Evolutionary conservation across 2,888 invertebrate species (phyloP).

Genomic region (Coleophora flavipennella): DNA sequence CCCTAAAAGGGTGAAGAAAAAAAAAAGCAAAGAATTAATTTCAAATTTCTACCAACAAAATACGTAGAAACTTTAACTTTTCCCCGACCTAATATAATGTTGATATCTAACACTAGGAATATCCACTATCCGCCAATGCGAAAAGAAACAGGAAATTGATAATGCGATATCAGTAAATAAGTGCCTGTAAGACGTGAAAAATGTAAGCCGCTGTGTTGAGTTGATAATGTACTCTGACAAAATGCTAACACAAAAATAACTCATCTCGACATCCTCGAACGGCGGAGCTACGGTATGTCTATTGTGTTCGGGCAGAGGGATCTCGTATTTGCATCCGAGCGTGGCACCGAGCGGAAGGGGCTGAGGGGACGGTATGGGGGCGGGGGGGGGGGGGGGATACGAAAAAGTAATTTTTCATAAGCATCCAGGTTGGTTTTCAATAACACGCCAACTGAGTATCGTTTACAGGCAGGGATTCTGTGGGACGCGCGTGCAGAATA

Average conservation of each 20-base stretch:
- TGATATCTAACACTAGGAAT: too few relatives aligned
- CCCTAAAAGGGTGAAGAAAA: too few relatives aligned
- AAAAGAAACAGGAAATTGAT: not conserved
- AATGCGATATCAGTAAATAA: not conserved
- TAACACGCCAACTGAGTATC: conserved; percentile 41
- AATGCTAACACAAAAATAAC: conserved; percentile 45
- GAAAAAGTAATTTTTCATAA: conserved; percentile 56
- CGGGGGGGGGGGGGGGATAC: conserved; percentile 23
- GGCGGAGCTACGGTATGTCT: conserved; percentile 46
- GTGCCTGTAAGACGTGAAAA: conserved; percentile 2
- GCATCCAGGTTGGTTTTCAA: conserved; percentile 46
- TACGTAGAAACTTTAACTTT: too few relatives aligned
- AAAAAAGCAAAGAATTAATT: too few relatives aligned
- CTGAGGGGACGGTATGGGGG: too few relatives aligned
- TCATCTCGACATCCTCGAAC: conserved; percentile 49
- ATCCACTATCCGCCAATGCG: too few relatives aligned
- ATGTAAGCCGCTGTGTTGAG: conserved; percentile 15
- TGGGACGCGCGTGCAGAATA: not conserved
- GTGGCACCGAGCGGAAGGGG: conserved; percentile 34
- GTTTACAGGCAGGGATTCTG: conserved; percentile 12
- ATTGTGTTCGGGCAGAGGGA: conserved; percentile 54
- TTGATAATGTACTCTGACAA: conserved; percentile 33
- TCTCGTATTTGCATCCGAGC: conserved; percentile 58
- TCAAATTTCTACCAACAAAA: too few relatives aligned
- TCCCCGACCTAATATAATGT: too few relatives aligned